Evolutionary conservation across 2,113 vertebrate species (phyloP), one percentile per base, ranked within the genome.

Genomic region (Antigone vipio): DNA sequence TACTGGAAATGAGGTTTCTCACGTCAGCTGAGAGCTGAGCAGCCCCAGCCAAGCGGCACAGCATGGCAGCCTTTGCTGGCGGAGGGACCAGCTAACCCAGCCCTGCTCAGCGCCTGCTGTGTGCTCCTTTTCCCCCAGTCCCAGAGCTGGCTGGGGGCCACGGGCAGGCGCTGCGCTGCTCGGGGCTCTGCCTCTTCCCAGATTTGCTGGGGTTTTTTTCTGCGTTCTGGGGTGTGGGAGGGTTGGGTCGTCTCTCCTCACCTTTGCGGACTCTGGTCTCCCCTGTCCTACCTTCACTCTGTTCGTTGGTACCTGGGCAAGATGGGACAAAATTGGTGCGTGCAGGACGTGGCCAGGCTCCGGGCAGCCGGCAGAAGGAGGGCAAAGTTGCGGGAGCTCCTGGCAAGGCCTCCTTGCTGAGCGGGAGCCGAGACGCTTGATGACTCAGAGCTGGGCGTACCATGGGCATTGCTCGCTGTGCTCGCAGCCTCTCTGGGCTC

Each of bases 1-100:
- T 95, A 96, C 90, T 96, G 96, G 95, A 97, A 97, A 55, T 88
- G 95, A 96, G 87, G 88, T 92, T 96, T 96, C 71, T 97, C 85
- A 66, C 12, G 32, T 97, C 95, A 97, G 81, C 89, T 60, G 84
- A 87, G 94, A 81, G 84, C 86, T 30, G 50, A 72, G 77, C 73
- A 78, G 95, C 87, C 52, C 47, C 38, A 45, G 95, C 84, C 94
- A 91, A 96, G 66, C 0, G 2, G 80, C 22, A 9, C 80, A 68
- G 94, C 91, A 73, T n/a, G 8, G 89, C 94, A 95, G 93, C 69
- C 89, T 85, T 74, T 60, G 60, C 81, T 95, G 89, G 93, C 7
- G 0, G 80, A 38, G 66, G 66, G 69, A 94, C 56, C 71, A 27
- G 88, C 90, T 35, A 42, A 27, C 69, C 75, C 13, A 0, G 88